phyloP scores from a whole-genome alignment of 2,113 vertebrate species.

The Clupea harengus region DNA sequence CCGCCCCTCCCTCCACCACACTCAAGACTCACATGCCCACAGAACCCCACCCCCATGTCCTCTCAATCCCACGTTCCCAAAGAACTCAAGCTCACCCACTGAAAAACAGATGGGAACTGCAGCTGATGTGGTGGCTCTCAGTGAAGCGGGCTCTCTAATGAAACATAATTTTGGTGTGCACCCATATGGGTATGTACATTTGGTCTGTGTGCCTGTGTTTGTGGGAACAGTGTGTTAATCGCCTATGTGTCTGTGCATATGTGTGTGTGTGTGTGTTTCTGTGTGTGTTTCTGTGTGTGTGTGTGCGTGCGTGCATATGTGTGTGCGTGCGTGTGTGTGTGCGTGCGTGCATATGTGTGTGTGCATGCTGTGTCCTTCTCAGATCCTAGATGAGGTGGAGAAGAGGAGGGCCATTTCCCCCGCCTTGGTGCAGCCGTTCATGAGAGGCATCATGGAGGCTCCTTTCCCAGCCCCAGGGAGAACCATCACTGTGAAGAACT shows the following conservation, averaged over 20 bases:
- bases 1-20: background rate
- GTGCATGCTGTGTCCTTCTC: constrained; percentile 34
- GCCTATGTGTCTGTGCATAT: background rate
- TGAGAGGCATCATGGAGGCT: constrained; percentile 96
- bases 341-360: background rate
- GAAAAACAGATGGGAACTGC: constrained; percentile 50
- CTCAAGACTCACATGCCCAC: constrained; percentile 28
- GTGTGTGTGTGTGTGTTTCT: background rate
- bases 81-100: constrained; percentile 37
- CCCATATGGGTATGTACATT: background rate
- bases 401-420: constrained; percentile 94
- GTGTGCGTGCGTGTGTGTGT: constrained; percentile 17
- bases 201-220: background rate
- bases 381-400: constrained; percentile 97
- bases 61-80: constrained; percentile 34
- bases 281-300: background rate
- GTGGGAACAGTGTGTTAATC: background rate
- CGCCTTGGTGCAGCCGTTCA: constrained; percentile 94
- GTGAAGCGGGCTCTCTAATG: constrained; percentile 50
- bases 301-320: constrained; percentile 33
- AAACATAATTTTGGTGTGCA: constrained; percentile 43
- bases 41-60: constrained; percentile 47
- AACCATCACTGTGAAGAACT: constrained; percentile 92
- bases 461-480: constrained; percentile 92
- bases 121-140: constrained; percentile 56